phyloP scores from a whole-genome alignment of 2,113 vertebrate species.

The Prietella phreatophila region DNA sequence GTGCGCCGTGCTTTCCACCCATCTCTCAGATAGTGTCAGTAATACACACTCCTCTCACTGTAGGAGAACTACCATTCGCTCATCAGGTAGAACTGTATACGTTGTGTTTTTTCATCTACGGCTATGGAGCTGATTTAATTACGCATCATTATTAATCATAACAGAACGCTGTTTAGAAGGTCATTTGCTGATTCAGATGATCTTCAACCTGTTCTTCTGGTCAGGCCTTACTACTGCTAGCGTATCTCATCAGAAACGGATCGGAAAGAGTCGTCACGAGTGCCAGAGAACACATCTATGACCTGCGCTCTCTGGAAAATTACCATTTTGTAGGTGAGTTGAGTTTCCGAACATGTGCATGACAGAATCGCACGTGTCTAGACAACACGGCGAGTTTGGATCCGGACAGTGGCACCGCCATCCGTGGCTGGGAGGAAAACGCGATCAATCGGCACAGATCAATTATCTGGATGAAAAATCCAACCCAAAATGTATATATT shows the following conservation, averaged over 20 bases:
- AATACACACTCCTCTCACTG: background rate
- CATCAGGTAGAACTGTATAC: background rate
- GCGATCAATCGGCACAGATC: no score
- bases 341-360: background rate
- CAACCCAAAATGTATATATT: no score
- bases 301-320: slow-evolving; percentile 98
- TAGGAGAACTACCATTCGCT: background rate
- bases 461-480: no score
- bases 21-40: background rate
- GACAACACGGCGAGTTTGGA: no score
- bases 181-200: slow-evolving; percentile 1
- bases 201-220: background rate
- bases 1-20: slow-evolving; percentile 60
- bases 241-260: slow-evolving; percentile 98
- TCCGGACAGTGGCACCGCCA: no score
- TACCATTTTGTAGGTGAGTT: slow-evolving; percentile 95
- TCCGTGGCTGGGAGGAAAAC: no score
- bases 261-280: slow-evolving; percentile 99
- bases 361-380: background rate
- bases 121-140: background rate
- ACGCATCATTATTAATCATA: background rate
- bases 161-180: background rate
- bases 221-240: slow-evolving; percentile 93
- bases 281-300: slow-evolving; percentile 98
- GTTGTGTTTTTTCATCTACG: background rate